Evolutionary conservation across 2,797 vertebrate species (phyloP), one percentile per base, ranked within the genome.

Genomic region (Sarcoramphus papa): DNA sequence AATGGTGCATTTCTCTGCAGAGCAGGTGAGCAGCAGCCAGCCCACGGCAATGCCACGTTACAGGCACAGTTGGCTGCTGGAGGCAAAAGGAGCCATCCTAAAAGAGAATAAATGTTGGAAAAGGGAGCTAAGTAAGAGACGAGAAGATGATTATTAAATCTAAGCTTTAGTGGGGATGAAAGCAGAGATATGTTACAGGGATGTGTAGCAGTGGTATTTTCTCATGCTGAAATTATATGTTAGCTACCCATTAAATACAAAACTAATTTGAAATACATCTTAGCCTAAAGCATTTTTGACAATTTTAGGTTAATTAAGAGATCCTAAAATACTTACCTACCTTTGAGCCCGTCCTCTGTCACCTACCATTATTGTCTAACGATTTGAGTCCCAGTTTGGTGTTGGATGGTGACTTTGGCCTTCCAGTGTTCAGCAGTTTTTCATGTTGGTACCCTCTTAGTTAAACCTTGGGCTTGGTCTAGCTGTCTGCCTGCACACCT

Each of bases 361-460:
- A 28, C 17, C n/a, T 78, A 9, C 8, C 13, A 0, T 47, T 40
- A 7, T 14, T 24, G 30, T 3, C 20, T n/a, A 40, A 62, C 5
- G 6, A 6, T 11, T 12, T 30, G n/a, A 17, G 25, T 12, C 7
- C 3, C 30, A 3, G 0, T 30, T 33, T 21, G 65, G 16, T 7
- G 48, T 47, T 25, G 48, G 16, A 7, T 1, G 1, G 19, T 33
- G 73, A 35, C 40, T n/a, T 60, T 45, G 23, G 33, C 19, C 33
- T 69, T 33, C 40, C 33, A 62, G 11, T 14, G 33, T 30, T 24
- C 7, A 31, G 37, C 23, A 20, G 3, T 47, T 70, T n/a, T 48
- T 70, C 13, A 4, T 6, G 6, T 25, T 9, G 11, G 14, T n/a
- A 6, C 16, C 19, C 9, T 37, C 16, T 48, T 30, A 20, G 6